A percentile compares a stretch with the other conserved stretches of the same genome.
Conservation (phyloP, 2,888 invertebrate genomes). For the Ypsolopha sequella region DNA sequence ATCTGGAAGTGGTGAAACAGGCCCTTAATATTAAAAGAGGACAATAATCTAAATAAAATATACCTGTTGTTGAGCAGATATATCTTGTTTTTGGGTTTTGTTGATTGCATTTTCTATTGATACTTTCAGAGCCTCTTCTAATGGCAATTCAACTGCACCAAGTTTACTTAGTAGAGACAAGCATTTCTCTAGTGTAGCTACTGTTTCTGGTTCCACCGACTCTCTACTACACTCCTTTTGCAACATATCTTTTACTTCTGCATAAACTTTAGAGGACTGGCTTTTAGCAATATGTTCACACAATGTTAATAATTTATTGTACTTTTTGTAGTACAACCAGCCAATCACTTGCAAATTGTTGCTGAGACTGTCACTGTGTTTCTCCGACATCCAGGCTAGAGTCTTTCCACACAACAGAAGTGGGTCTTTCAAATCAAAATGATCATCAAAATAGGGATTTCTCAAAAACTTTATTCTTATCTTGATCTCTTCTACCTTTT, state of each 20-base stretch:
- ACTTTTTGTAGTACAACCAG: slow-evolving; percentile 75
- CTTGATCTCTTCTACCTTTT: slow-evolving; percentile 74
- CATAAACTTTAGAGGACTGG: slow-evolving; percentile 31
- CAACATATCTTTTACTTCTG: slow-evolving; percentile 37
- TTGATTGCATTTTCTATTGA: slow-evolving; percentile 67
- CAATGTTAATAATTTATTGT: slow-evolving; percentile 48
- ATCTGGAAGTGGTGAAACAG: too few relatives aligned
- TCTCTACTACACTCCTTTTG: slow-evolving; percentile 22
- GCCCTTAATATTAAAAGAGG: too few relatives aligned
- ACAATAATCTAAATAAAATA: not conserved
- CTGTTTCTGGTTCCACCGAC: slow-evolving; percentile 19
- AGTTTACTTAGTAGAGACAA: slow-evolving; percentile 23
- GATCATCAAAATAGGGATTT: slow-evolving; percentile 89
- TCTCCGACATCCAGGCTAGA: slow-evolving; percentile 73
- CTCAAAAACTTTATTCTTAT: slow-evolving; percentile 83
- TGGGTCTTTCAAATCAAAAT: slow-evolving; percentile 86
- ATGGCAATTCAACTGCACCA: slow-evolving; percentile 21
- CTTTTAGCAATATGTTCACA: slow-evolving; percentile 28
- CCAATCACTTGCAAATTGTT: slow-evolving; percentile 75
- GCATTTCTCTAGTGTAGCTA: slow-evolving; percentile 28
- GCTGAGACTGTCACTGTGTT: slow-evolving; percentile 56
- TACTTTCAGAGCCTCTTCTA: slow-evolving; percentile 59
- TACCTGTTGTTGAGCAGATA: slow-evolving; percentile 68
- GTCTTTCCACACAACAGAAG: slow-evolving; percentile 86
- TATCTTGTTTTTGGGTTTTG: slow-evolving; percentile 68